phyloP scores from a whole-genome alignment of 1,140 invertebrate species.

The Drosophila guanche region DNA sequence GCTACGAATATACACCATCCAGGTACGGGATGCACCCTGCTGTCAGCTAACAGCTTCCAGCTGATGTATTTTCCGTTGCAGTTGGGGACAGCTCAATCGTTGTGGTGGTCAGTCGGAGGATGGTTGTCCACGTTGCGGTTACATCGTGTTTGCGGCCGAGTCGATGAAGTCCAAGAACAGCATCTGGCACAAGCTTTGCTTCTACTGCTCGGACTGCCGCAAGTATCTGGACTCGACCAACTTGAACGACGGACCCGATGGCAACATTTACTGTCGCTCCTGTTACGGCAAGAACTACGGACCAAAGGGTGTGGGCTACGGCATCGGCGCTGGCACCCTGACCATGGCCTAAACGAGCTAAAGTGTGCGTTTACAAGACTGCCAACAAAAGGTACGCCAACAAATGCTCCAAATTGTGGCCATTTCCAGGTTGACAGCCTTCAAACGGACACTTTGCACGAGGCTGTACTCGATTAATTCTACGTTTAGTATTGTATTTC shows the following conservation, averaged over 20 bases:
- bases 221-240: conserved; percentile 96
- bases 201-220: conserved; percentile 95
- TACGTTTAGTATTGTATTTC: conserved; percentile 33
- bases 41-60: too few relatives aligned
- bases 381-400: not conserved
- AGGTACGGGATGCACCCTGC: conserved; percentile 5
- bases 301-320: conserved; percentile 96
- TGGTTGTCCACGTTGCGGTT: conserved; percentile 93
- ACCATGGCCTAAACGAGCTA: conserved; percentile 86
- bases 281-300: conserved; percentile 97
- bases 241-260: conserved; percentile 95
- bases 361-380: conserved; percentile 23
- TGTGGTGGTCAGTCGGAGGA: conserved; percentile 64
- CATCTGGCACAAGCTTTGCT: conserved; percentile 98
- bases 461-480: conserved; percentile 13
- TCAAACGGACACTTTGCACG: conserved; percentile 29
- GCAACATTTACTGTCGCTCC: conserved; percentile 96
- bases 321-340: conserved; percentile 93
- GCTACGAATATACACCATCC: conserved; percentile 86
- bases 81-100: conserved; percentile 39
- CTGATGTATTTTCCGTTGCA: conserved; percentile 1
- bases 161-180: conserved; percentile 96
- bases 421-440: not conserved
- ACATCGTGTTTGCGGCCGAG: conserved; percentile 95
- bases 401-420: conserved; percentile 27